Percentiles rank a stretch among this genome's conserved stretches.
These are phyloP conservation scores for Trissolcus japonicus DNA, from an alignment of 2,888 invertebrate species.

Conservation along the genomic window DNA sequence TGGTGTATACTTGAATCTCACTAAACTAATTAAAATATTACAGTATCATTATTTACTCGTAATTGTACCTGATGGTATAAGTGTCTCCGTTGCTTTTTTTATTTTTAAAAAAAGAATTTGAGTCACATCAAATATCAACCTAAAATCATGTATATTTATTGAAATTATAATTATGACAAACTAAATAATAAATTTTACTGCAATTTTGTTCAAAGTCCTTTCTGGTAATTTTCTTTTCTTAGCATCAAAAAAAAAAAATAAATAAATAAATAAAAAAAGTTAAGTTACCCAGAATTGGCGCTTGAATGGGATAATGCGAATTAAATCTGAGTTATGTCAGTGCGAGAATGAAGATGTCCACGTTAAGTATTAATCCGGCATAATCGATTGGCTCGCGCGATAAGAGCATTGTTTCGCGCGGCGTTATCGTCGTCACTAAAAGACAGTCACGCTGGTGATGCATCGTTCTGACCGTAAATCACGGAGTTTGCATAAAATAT, in stretches of 20 bases:
- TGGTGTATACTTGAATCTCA: conserved; percentile 9
- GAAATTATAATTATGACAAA: no score
- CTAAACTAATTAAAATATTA: conserved; percentile 1
- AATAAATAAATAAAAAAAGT: no score
- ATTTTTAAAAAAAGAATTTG: no score
- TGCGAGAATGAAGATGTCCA: conserved; percentile 48
- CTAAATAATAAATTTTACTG: no score
- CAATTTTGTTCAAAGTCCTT: no score
- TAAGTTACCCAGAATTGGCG: not conserved
- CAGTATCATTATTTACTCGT: no score
- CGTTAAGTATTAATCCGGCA: conserved; percentile 43
- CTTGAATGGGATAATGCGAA: conserved; percentile 9
- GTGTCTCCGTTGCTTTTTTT: no score
- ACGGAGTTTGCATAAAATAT: conserved; percentile 76
- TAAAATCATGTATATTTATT: no score
- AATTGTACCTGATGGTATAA: no score
- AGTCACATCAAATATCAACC: no score
- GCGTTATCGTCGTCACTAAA: conserved; percentile 63
- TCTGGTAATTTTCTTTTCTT: no score
- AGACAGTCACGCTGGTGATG: conserved; percentile 61
- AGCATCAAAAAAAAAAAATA: no score
- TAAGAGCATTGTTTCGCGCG: conserved; percentile 61
- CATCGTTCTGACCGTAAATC: conserved; percentile 69
- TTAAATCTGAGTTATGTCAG: conserved; percentile 28
- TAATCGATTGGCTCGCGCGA: conserved; percentile 52